These are phyloP conservation scores for Adelosebastes latens DNA, from an alignment of 2,797 vertebrate genomes.

Conservation along the genomic window DNA sequence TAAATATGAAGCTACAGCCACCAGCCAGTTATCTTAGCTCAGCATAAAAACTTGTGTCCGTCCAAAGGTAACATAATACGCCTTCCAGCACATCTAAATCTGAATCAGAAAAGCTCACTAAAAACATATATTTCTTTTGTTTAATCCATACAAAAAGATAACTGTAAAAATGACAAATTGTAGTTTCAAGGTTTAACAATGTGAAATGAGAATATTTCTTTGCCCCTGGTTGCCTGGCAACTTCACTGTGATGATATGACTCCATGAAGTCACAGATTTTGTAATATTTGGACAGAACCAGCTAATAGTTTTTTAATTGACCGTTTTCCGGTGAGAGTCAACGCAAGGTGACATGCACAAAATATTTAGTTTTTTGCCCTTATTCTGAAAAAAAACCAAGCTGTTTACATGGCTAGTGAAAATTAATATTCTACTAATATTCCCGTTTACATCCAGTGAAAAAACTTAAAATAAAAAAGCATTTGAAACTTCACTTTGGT, in stretches of 20 bases:
- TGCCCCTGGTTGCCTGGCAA: too few species aligned
- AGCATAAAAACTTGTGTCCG: not conserved
- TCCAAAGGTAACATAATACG: not conserved
- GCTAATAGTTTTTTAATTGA: not conserved
- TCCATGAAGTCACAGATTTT: not conserved
- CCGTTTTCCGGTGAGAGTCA: not conserved
- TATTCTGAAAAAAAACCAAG: not conserved
- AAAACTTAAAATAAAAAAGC: not conserved
- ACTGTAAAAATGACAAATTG: not conserved
- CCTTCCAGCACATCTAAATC: not conserved
- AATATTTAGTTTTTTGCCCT: not conserved
- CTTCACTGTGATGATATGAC: not conserved
- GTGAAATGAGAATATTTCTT: not conserved
- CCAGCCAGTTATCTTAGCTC: not conserved
- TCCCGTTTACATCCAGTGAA: not conserved
- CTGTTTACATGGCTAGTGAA: not conserved
- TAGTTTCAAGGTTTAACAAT: not conserved
- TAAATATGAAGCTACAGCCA: not conserved
- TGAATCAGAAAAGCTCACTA: not conserved
- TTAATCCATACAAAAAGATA: not conserved
- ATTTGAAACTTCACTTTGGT: not conserved
- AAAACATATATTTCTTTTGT: not conserved
- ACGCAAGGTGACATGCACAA: not conserved
- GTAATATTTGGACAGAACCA: not conserved
- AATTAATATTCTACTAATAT: not conserved